A percentile compares a stretch with the other conserved stretches of the same genome.
Evolutionary conservation across 2,797 vertebrate species (phyloP).

Genomic region (Ataeniobius toweri): DNA sequence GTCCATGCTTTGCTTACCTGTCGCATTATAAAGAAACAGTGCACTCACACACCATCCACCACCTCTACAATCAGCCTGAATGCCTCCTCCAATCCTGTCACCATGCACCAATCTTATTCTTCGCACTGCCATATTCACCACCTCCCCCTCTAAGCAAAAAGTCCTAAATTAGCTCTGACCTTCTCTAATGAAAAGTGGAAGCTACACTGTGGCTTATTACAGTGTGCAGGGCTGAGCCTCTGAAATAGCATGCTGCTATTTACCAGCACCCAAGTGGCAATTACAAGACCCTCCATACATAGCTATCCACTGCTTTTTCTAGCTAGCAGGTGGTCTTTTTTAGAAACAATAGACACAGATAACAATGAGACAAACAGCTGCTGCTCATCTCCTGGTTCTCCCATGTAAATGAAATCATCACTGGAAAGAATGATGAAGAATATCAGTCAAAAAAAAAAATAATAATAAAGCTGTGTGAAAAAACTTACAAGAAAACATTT

Average conservation of each 20-base stretch:
- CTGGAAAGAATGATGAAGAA: slow-evolving; percentile 34
- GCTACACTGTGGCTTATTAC: slow-evolving; percentile 51
- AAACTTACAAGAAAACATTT: background rate
- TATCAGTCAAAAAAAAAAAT: background rate
- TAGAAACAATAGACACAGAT: slow-evolving; percentile 63
- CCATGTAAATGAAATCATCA: slow-evolving; percentile 42
- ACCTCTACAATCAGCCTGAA: slow-evolving; percentile 50
- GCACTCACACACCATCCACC: slow-evolving; percentile 2
- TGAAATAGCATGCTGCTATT: slow-evolving; percentile 68
- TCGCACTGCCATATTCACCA: slow-evolving; percentile 26
- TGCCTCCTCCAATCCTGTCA: slow-evolving; percentile 20
- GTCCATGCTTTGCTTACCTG: slow-evolving; percentile 25
- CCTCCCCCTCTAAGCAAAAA: slow-evolving; percentile 37
- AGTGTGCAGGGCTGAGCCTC: slow-evolving; percentile 22
- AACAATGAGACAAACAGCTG: slow-evolving; percentile 65
- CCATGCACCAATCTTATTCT: slow-evolving; percentile 29
- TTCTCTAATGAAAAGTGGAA: slow-evolving; percentile 70
- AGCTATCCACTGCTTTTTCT: slow-evolving; percentile 41
- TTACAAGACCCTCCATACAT: slow-evolving; percentile 54
- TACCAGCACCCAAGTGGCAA: slow-evolving; percentile 64
- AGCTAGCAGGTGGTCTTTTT: slow-evolving; percentile 69
- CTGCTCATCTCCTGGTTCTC: slow-evolving; percentile 40
- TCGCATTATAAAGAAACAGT: slow-evolving; percentile 34
- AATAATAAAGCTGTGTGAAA: too few species aligned
- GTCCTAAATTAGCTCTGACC: slow-evolving; percentile 75